Conservation (phyloP, 2,888 invertebrate species). For the Nemotelus pantherinus region DNA sequence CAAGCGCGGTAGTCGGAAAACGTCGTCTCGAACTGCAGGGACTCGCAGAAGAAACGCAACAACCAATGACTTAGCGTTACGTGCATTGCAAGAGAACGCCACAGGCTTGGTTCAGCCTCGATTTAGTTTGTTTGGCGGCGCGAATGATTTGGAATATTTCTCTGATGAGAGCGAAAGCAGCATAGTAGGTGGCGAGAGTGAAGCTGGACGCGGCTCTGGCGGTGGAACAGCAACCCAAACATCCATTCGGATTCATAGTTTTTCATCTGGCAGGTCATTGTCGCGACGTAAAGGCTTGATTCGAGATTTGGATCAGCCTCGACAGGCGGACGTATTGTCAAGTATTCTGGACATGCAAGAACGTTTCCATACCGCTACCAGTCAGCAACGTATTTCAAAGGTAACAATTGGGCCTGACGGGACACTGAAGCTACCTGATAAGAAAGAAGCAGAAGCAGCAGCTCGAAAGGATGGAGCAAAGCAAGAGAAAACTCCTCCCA, state of each 20-base stretch:
- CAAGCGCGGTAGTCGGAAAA: constrained; percentile 52
- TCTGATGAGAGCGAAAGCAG: constrained; percentile 64
- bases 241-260: constrained; percentile 56
- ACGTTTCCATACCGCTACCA: constrained; percentile 74
- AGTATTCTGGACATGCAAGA: constrained; percentile 77
- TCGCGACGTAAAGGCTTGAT: constrained; percentile 43
- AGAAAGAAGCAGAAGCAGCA: constrained; percentile 35
- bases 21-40: constrained; percentile 59
- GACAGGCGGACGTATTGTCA: constrained; percentile 70
- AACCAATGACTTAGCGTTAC: constrained; percentile 56
- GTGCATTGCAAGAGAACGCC: constrained; percentile 54
- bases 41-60: constrained; percentile 54
- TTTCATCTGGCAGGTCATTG: constrained; percentile 21
- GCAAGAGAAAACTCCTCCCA: constrained; percentile 43
- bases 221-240: constrained; percentile 65
- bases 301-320: constrained; percentile 53
- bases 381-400: constrained; percentile 68
- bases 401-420: constrained; percentile 68
- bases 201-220: constrained; percentile 57
- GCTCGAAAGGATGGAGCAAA: constrained; percentile 39
- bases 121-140: constrained; percentile 74
- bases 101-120: constrained; percentile 61
- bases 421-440: constrained; percentile 66
- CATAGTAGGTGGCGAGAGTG: constrained; percentile 54
- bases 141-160: constrained; percentile 77